A percentile compares a stretch with the other conserved stretches of the same genome.
Conservation (phyloP, 2,113 vertebrate genomes). For the Passer domesticus region DNA sequence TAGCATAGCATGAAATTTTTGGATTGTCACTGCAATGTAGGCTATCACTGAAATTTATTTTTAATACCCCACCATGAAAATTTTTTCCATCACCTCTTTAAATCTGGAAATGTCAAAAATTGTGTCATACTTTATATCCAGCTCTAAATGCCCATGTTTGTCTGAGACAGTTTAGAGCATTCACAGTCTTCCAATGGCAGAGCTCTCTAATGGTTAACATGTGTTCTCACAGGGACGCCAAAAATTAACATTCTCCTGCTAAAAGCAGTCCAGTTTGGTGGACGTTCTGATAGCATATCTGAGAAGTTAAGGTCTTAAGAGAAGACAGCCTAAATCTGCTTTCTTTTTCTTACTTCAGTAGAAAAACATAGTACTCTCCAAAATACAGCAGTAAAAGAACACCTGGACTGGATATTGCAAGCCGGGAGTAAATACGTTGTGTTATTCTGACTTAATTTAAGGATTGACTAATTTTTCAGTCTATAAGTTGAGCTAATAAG, state of each 20-base stretch:
- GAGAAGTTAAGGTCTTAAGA: neutral
- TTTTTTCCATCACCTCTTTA: neutral
- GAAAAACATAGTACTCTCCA: accelerated
- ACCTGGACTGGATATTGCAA: neutral
- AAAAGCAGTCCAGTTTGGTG: neutral
- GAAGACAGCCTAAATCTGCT: neutral
- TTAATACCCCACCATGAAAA: neutral
- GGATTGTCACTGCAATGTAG: neutral
- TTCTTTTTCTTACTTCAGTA: neutral
- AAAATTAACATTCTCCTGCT: neutral
- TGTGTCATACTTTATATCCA: neutral
- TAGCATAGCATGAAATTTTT: neutral
- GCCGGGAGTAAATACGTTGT: neutral
- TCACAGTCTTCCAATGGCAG: neutral
- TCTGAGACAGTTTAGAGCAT: neutral
- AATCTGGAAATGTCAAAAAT: neutral
- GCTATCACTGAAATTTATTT: neutral
- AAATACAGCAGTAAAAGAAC: neutral
- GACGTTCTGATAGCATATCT: neutral
- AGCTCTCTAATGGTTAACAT: neutral
- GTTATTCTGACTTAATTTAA: neutral
- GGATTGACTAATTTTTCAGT: neutral
- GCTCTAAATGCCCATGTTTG: neutral
- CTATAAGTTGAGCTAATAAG: neutral
- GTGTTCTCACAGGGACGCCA: neutral